Evolutionary conservation across 2,888 invertebrate genomes (phyloP).

Genomic region (Anorthoa munda): DNA sequence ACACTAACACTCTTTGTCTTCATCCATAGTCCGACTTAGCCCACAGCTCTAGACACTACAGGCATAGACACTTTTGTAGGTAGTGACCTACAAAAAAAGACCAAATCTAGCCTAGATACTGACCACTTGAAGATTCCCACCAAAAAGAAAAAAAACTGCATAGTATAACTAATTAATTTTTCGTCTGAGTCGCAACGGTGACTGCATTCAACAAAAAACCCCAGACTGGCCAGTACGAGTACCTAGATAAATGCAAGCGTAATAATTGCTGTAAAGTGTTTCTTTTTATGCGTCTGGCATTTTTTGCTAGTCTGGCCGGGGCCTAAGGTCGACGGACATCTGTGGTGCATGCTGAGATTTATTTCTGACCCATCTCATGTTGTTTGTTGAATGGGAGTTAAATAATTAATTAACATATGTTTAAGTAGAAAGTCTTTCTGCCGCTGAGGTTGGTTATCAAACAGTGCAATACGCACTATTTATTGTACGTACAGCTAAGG

Average conservation of each 20-base stretch:
- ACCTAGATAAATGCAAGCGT: conserved; percentile 60
- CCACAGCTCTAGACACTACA: too few species aligned
- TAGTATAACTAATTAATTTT: conserved; percentile 59
- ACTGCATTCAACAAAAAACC: conserved; percentile 62
- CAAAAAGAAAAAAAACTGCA: conserved; percentile 28
- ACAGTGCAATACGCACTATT: too few species aligned
- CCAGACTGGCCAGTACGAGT: conserved; percentile 19
- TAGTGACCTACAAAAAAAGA: too few species aligned
- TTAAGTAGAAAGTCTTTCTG: neutral
- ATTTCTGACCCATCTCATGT: conserved; percentile 14
- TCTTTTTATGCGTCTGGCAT: conserved; percentile 74
- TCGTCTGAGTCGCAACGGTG: conserved; percentile 38
- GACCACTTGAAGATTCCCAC: neutral
- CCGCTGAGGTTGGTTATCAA: neutral
- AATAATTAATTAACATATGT: neutral
- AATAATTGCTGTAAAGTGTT: conserved; percentile 67
- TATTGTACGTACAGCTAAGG: too few species aligned
- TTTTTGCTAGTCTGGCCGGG: conserved; percentile 72
- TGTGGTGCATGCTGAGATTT: conserved; percentile 56
- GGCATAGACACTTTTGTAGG: too few species aligned
- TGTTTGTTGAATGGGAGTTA: neutral
- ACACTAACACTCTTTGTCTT: too few species aligned
- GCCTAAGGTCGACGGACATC: conserved; percentile 66
- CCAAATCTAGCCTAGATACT: too few species aligned
- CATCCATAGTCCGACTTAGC: too few species aligned